A percentile compares a stretch with the other conserved stretches of the same genome.
Conservation (phyloP, 2,888 invertebrate species). For the Amblyteles armatorius region DNA sequence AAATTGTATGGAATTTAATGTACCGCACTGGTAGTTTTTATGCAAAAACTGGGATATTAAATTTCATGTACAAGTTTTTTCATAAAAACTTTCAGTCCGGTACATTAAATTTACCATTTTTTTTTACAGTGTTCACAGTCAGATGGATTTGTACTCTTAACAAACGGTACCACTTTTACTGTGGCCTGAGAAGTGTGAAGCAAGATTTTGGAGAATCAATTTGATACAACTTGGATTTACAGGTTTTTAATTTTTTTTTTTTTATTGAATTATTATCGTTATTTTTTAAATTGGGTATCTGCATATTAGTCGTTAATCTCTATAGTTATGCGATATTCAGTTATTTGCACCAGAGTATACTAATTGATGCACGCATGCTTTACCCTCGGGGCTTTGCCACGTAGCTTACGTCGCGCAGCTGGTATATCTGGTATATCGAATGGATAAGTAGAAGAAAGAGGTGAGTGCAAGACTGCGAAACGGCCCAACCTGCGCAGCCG, state of each 20-base stretch:
- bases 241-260: neutral
- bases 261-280: neutral
- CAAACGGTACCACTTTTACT: too few relatives aligned
- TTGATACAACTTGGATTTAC: neutral
- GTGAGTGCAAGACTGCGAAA: conserved; percentile 14
- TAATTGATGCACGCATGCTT: conserved; percentile 20
- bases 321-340: conserved; percentile 28
- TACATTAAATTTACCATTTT: too few relatives aligned
- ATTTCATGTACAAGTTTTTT: too few relatives aligned
- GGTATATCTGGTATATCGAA: conserved; percentile 32
- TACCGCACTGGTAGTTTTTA: too few relatives aligned
- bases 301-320: neutral
- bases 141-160: too few relatives aligned
- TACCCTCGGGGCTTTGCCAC: neutral
- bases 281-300: neutral
- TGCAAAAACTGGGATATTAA: too few relatives aligned
- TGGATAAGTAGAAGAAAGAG: conserved; percentile 37
- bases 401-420: conserved; percentile 21
- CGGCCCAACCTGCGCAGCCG: conserved; percentile 26
- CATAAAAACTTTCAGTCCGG: too few relatives aligned
- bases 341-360: conserved; percentile 18
- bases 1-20: too few relatives aligned
- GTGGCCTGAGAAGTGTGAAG: neutral
- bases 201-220: neutral
- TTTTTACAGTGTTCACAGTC: too few relatives aligned